Evolutionary conservation across 2,113 vertebrate species (phyloP).

Genomic region (Strigops habroptila): DNA sequence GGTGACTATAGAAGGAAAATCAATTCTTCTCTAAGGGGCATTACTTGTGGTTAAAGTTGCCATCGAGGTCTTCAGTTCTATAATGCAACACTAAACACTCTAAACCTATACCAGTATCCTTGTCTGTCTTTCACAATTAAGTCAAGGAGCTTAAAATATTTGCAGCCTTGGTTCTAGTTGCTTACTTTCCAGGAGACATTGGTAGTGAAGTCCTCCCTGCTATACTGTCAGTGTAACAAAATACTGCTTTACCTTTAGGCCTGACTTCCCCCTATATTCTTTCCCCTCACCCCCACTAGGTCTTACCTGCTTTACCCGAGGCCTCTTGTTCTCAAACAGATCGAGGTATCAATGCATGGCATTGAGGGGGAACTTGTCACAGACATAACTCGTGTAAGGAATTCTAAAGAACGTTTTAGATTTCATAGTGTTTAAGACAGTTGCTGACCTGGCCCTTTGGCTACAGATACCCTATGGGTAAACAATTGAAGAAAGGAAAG

Average conservation of each 20-base stretch:
- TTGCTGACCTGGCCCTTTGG: not conserved
- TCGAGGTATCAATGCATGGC: not conserved
- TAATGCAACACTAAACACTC: not conserved
- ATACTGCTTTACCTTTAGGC: not conserved
- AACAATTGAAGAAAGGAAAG: not conserved
- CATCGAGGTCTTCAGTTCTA: not conserved
- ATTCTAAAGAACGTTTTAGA: not conserved
- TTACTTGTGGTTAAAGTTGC: not conserved
- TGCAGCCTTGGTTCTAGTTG: not conserved
- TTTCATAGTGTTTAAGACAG: not conserved
- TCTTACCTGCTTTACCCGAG: not conserved
- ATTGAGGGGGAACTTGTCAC: not conserved
- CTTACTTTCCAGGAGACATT: not conserved
- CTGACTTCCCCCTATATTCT: not conserved
- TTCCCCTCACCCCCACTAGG: not conserved
- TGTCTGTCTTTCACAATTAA: not conserved
- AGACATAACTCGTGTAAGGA: not conserved
- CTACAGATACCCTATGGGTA: not conserved
- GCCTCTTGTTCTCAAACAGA: not conserved
- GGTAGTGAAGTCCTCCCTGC: not conserved
- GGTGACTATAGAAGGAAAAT: not conserved
- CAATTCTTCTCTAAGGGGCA: not conserved
- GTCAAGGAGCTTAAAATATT: not conserved
- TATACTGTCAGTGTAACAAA: not conserved
- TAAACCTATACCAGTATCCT: not conserved